Conservation (phyloP, 2,113 vertebrate genomes). For the Danionella cerebrum region DNA sequence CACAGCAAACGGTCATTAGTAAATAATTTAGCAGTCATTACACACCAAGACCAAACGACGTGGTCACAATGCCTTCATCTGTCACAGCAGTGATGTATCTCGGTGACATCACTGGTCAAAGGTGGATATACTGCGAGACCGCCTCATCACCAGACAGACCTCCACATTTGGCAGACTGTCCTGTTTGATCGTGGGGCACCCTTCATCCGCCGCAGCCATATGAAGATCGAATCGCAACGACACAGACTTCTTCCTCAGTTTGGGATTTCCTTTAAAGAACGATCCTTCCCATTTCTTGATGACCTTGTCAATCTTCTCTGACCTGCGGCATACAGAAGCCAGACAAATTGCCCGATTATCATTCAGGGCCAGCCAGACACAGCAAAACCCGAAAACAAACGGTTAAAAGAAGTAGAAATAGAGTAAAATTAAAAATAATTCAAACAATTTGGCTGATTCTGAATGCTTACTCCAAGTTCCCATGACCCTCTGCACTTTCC, state of each 20-base stretch:
- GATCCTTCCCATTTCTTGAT: slow-evolving; percentile 98
- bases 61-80: background rate
- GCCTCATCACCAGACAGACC: slow-evolving; percentile 88
- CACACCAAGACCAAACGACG: background rate
- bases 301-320: slow-evolving; percentile 90
- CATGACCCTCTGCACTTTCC: slow-evolving; percentile 79
- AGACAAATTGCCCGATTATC: no score
- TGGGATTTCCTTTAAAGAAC: slow-evolving; percentile 95
- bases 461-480: slow-evolving; percentile 84
- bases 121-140: slow-evolving; percentile 86
- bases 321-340: slow-evolving; percentile 58
- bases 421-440: background rate
- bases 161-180: slow-evolving; percentile 85
- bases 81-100: background rate
- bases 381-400: no score
- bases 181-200: slow-evolving; percentile 69
- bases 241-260: slow-evolving; percentile 89
- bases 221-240: slow-evolving; percentile 95
- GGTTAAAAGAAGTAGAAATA: no score
- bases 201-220: slow-evolving; percentile 81
- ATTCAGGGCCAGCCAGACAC: no score
- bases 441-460: no score
- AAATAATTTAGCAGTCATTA: background rate
- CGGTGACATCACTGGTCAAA: slow-evolving; percentile 65
- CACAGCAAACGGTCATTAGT: background rate